These are phyloP conservation scores for Suricata suricatta DNA, from an alignment of 2,113 vertebrate species.

Conservation along the genomic window DNA sequence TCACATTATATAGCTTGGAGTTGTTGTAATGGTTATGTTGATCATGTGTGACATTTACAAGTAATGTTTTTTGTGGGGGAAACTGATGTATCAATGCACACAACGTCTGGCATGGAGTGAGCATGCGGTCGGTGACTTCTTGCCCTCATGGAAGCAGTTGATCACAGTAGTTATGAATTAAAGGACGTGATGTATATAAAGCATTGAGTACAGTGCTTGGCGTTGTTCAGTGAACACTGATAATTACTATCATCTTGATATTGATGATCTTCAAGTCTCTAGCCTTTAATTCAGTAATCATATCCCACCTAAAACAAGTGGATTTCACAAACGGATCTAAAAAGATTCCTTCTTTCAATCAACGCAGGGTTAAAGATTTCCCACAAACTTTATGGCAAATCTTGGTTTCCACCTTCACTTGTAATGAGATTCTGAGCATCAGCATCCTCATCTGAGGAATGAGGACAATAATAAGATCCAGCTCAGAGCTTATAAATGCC, in stretches of 20 bases:
- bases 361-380: not conserved
- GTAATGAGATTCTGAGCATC: not conserved
- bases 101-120: not conserved
- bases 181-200: accelerated
- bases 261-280: not conserved
- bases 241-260: not conserved
- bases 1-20: not conserved
- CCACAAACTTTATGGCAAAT: not conserved
- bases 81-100: not conserved
- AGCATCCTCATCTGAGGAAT: not conserved
- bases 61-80: not conserved
- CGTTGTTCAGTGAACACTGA: not conserved
- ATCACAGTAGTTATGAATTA: not conserved
- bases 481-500: not conserved
- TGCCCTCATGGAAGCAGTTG: not conserved
- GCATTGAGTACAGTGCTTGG: not conserved
- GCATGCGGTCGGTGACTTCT: too few relatives aligned
- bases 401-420: not conserved
- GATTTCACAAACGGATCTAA: not conserved
- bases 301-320: not conserved
- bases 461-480: not conserved
- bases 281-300: not conserved
- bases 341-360: not conserved
- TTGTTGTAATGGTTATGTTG: not conserved
- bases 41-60: not conserved